Base-by-base conservation (phyloP, 92 coral and sea anemone genomes). In the Phenganax marumi region DNA sequence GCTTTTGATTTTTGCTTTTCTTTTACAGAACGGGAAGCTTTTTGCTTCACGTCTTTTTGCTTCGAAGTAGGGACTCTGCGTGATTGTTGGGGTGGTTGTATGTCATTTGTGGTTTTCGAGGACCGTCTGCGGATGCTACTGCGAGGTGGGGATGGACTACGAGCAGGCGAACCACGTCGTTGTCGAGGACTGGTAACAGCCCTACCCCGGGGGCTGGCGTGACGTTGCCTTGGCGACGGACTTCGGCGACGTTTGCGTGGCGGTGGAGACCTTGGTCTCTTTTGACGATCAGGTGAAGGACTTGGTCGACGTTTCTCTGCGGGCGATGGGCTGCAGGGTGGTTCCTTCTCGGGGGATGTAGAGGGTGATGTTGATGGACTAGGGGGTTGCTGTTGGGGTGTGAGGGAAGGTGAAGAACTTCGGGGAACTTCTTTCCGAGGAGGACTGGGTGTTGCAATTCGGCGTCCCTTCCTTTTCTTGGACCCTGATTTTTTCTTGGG, bases 201-300 rank as follows among this genome's bases (percentile, higher is more conserved):
- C 4, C 76, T 74, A 26, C 75, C 85, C 18, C 18, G 13, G 12
- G 50, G 61, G 61, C 68, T 81, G 83, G 10, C 73, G 39, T 56
- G 75, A 48, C 73, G 33, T 68, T 86, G 43, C 24, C 87, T 52
- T 33, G 89, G 89, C 7, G 90, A 78, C 39, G 88, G 62, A 78
- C 85, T 82, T 16, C 86, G 88, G 68, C 87, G 87, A 76, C 90
- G 83, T 64, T 78, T 65, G 2, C 88, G 86, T 49, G 89, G 81
- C 43, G 79, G 80, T 18, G 57, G 73, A 14, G 90, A 73, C 43
- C 5, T 33, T 33, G 43, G 43, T 33, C 43, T 33, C 43, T 33
- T 33, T 33, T 33, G 43, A 1, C 43, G 43, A 33, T 33, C 5
- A 71, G 88, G 84, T 51, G 21, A 73, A 54, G 88, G 81, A 57